Evolutionary conservation across 37 sponge, comb jelly and placozoan genomes (phyloP).

Genomic region (Amphimedon queenslandica): DNA sequence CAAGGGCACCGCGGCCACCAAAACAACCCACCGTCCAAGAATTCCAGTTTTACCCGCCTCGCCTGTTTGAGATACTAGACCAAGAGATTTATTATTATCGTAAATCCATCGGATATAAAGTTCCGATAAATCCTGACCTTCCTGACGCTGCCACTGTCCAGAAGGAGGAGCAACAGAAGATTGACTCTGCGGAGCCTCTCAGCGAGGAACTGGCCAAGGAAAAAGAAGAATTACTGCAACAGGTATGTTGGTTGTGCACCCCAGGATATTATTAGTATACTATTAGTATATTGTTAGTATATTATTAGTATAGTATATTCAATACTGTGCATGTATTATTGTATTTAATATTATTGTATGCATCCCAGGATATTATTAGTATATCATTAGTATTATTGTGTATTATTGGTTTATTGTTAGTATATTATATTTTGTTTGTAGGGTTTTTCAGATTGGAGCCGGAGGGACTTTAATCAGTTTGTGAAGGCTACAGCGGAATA

Average conservation of each 20-base stretch:
- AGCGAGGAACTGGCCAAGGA: conserved; percentile 81
- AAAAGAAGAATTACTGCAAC: conserved; percentile 76
- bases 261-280: background rate
- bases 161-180: conserved; percentile 87
- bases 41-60: conserved; percentile 95
- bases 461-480: conserved; percentile 98
- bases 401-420: background rate
- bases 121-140: conserved; percentile 84
- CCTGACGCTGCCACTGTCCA: conserved; percentile 84
- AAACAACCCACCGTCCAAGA: conserved; percentile 98
- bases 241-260: conserved; percentile 21
- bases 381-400: too few relatives aligned
- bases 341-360: background rate
- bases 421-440: background rate
- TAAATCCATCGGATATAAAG: conserved; percentile 69
- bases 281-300: too few relatives aligned
- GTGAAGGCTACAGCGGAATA: conserved; percentile 89
- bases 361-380: too few relatives aligned
- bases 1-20: conserved; percentile 98
- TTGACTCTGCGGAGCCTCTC: conserved; percentile 90
- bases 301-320: background rate
- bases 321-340: background rate
- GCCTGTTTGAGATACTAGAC: conserved; percentile 93
- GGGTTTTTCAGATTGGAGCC: conserved; percentile 94
- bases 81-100: conserved; percentile 93